A percentile compares a stretch with the other conserved stretches of the same genome.
These are phyloP conservation scores for Dryoscopus gambensis DNA, from an alignment of 2,113 vertebrate species.

Conservation along the genomic window DNA sequence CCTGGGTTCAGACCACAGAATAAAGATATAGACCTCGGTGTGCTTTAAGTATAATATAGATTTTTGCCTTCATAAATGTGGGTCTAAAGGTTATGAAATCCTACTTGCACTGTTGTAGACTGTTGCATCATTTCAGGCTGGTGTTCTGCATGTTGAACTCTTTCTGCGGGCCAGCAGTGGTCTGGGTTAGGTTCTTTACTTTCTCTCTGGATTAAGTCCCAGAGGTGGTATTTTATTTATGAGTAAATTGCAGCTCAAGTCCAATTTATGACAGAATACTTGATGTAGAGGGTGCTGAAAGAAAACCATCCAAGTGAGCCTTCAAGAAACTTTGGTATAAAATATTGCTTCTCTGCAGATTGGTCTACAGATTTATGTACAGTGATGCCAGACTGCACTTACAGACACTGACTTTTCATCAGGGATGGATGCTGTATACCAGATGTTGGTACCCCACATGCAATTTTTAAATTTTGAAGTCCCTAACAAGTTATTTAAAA, in stretches of 20 bases:
- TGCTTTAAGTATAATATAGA: background rate
- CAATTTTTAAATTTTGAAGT: background rate
- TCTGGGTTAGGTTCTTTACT: background rate
- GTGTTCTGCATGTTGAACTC: background rate
- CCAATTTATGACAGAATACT: background rate
- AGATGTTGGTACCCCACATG: background rate
- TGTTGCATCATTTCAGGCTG: background rate
- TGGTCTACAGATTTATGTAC: background rate
- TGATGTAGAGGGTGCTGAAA: background rate
- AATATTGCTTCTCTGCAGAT: background rate
- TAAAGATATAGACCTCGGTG: background rate
- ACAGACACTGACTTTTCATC: background rate
- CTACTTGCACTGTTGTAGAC: background rate
- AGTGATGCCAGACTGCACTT: background rate
- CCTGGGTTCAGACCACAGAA: background rate
- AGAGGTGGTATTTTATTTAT: background rate
- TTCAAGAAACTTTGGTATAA: background rate
- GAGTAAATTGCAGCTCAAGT: background rate
- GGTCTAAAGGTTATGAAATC: background rate
- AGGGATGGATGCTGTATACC: background rate
- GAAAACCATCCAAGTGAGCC: background rate
- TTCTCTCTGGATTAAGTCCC: background rate
- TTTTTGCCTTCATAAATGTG: background rate
- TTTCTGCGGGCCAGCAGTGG: background rate
- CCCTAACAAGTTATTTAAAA: background rate